phyloP scores from a whole-genome alignment of 1,140 invertebrate species.

The Diachasmimorpha longicaudata region DNA sequence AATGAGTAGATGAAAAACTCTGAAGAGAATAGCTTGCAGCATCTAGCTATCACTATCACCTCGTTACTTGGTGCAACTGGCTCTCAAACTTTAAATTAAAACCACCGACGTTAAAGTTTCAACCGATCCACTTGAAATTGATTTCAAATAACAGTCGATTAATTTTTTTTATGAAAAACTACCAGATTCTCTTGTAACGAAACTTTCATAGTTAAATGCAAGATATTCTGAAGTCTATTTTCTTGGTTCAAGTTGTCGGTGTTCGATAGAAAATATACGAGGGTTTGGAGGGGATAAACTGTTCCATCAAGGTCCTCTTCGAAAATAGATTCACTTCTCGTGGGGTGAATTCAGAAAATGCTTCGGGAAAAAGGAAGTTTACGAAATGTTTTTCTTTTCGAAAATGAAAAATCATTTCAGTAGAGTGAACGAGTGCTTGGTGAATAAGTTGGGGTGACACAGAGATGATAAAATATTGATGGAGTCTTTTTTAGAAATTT shows the following conservation, averaged over 20 bases:
- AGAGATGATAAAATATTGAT: too few relatives aligned
- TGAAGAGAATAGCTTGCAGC: not conserved
- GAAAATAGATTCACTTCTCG: not conserved
- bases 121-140: not conserved
- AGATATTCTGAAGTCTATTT: not conserved
- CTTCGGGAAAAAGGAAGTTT: too few relatives aligned
- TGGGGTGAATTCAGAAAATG: not conserved
- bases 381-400: too few relatives aligned
- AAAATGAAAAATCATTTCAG: not conserved
- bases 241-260: not conserved
- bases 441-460: too few relatives aligned
- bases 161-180: not conserved
- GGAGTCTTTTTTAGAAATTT: too few relatives aligned
- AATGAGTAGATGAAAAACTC: not conserved
- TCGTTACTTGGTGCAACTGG: not conserved
- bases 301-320: not conserved
- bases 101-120: not conserved
- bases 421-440: not conserved
- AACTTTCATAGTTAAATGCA: not conserved
- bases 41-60: not conserved
- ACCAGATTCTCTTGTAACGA: not conserved
- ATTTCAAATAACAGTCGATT: not conserved
- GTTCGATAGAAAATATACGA: not conserved
- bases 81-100: not conserved
- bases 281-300: not conserved